Percentiles rank a stretch among this genome's conserved stretches.
These are phyloP conservation scores for Acrossocheilus fasciatus DNA, from an alignment of 2,797 vertebrate genomes.

Conservation along the genomic window DNA sequence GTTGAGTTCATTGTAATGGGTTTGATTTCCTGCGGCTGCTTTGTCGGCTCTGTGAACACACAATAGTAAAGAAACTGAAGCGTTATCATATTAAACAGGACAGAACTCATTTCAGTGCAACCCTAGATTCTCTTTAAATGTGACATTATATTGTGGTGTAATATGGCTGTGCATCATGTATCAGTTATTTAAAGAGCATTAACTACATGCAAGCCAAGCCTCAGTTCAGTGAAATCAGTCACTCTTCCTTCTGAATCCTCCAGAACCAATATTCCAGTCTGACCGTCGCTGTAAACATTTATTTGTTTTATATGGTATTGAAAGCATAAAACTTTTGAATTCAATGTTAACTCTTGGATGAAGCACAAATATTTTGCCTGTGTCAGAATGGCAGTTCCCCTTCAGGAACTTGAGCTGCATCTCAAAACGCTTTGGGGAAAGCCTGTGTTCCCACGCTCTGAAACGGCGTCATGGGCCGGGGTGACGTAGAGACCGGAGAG, in stretches of 20 bases:
- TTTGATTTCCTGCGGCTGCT: constrained; percentile 54
- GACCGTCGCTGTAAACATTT: not conserved
- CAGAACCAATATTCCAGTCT: not conserved
- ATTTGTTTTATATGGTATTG: too few relatives aligned
- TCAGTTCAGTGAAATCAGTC: not conserved
- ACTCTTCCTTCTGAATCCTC: not conserved
- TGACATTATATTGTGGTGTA: constrained; percentile 4
- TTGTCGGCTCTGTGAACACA: constrained; percentile 74
- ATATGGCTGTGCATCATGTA: not conserved
- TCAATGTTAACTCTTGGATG: not conserved
- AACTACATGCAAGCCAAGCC: not conserved
- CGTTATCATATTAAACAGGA: not conserved
- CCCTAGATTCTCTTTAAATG: not conserved
- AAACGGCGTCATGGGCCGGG: too few relatives aligned
- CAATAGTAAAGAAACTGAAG: constrained; percentile 18
- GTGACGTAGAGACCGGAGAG: too few relatives aligned
- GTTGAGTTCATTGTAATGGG: constrained; percentile 68
- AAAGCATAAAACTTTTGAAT: not conserved
- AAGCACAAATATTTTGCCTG: not conserved
- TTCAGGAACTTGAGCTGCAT: too few relatives aligned
- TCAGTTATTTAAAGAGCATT: constrained; percentile 17
- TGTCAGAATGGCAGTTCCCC: too few relatives aligned
- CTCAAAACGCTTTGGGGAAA: too few relatives aligned
- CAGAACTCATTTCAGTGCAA: not conserved
- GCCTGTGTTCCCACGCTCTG: too few relatives aligned